phyloP scores from a whole-genome alignment of 2,113 vertebrate genomes.

The Triplophysa rosa region DNA sequence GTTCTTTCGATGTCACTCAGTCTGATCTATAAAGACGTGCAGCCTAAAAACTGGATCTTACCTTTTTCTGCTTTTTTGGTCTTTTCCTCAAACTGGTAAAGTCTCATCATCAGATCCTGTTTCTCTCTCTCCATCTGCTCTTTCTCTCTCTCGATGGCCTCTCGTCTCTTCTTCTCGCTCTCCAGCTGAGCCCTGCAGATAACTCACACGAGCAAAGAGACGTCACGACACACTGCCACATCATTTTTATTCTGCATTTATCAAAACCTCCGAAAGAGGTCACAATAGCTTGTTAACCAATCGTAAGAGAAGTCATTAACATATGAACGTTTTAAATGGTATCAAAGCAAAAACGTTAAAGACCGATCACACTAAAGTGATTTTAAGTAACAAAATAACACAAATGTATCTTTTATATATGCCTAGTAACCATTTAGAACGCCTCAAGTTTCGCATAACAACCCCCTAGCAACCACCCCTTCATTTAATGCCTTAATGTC shows the following conservation, averaged over 20 bases:
- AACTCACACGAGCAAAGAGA: constrained; percentile 51
- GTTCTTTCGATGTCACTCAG: too few species aligned
- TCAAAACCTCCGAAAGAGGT: too few species aligned
- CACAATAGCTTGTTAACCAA: background rate
- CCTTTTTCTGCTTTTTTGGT: constrained; percentile 91
- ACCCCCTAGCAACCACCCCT: too few species aligned
- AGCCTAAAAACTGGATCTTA: constrained; percentile 57
- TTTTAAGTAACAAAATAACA: too few species aligned
- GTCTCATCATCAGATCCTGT: constrained; percentile 83
- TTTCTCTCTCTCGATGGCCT: constrained; percentile 87
- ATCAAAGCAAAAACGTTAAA: too few species aligned
- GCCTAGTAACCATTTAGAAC: too few species aligned
- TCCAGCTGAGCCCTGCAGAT: constrained; percentile 87
- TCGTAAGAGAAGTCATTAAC: background rate
- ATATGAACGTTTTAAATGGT: background rate
- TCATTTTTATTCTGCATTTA: too few species aligned
- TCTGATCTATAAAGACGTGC: background rate
- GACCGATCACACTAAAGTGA: too few species aligned
- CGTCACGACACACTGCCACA: background rate
- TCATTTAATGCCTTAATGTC: too few species aligned
- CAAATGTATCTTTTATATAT: too few species aligned
- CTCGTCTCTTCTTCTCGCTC: constrained; percentile 88
- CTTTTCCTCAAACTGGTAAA: constrained; percentile 88
- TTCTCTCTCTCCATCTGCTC: constrained; percentile 91
- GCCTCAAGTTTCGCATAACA: too few species aligned